Evolutionary conservation across 2,797 vertebrate genomes (phyloP).

Genomic region (Orestias chungarensis): DNA sequence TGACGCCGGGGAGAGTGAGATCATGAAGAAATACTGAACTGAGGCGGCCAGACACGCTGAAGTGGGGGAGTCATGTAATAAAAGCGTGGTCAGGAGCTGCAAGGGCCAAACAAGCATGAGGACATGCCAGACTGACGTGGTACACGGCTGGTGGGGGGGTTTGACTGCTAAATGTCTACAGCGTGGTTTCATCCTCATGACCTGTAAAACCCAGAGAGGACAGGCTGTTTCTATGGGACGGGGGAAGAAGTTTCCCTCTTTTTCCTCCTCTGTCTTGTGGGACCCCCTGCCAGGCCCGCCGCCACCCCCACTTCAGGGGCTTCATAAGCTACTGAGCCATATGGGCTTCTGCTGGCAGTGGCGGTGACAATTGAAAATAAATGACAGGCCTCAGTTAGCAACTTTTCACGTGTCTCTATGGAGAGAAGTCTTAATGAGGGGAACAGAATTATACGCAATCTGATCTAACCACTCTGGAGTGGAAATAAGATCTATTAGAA

Average conservation of each 20-base stretch:
- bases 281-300: constrained; percentile 24
- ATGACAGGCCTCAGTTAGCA: constrained; percentile 23
- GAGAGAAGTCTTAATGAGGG: constrained; percentile 31
- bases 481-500: neutral
- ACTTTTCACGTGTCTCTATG: constrained; percentile 35
- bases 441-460: constrained; percentile 6
- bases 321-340: constrained; percentile 22
- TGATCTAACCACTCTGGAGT: neutral
- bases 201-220: constrained; percentile 39
- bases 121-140: constrained; percentile 58
- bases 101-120: constrained; percentile 27
- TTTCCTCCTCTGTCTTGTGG: constrained; percentile 17
- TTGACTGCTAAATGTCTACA: constrained; percentile 27
- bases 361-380: constrained; percentile 38
- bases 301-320: constrained; percentile 9
- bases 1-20: constrained; percentile 46
- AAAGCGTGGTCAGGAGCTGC: constrained; percentile 45
- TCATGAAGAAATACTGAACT: constrained; percentile 52
- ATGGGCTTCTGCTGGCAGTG: constrained; percentile 21
- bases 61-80: constrained; percentile 20
- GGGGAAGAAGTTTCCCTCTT: constrained; percentile 9
- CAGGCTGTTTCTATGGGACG: constrained; percentile 43
- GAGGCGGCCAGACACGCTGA: constrained; percentile 13
- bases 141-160: neutral
- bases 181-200: constrained; percentile 15